phyloP scores from a whole-genome alignment of 1,140 invertebrate species.

The Caenorhabditis latens region DNA sequence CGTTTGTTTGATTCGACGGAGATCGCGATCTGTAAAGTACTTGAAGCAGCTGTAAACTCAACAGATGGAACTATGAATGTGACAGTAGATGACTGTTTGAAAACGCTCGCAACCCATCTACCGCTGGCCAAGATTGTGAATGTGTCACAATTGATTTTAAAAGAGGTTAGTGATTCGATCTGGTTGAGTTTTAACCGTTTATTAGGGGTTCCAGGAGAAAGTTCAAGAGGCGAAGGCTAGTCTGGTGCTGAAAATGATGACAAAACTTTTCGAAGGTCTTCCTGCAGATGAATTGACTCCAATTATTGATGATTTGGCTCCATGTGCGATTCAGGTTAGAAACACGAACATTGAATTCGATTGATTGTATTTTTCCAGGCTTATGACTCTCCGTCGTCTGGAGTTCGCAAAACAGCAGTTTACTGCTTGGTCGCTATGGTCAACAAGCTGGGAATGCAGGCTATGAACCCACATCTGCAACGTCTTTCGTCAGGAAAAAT shows the following conservation, averaged over 20 bases:
- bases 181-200: background rate
- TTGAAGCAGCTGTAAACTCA: slow-evolving; percentile 24
- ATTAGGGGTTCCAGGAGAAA: background rate
- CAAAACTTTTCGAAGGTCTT: slow-evolving; percentile 1
- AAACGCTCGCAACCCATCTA: slow-evolving; percentile 21
- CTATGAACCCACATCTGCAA: slow-evolving; percentile 13
- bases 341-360: too few relatives aligned
- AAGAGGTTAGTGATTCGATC: background rate
- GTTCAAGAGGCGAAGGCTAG: slow-evolving; percentile 23
- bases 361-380: background rate
- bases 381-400: slow-evolving; percentile 20
- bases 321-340: background rate
- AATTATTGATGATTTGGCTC: slow-evolving; percentile 27
- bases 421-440: slow-evolving; percentile 48
- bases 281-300: slow-evolving; percentile 19
- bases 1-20: slow-evolving; percentile 27
- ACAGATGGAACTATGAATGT: slow-evolving; percentile 38
- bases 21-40: slow-evolving; percentile 34
- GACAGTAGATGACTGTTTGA: slow-evolving; percentile 23
- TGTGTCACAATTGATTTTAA: slow-evolving; percentile 13
- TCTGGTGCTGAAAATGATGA: slow-evolving; percentile 46
- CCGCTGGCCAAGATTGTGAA: slow-evolving; percentile 24
- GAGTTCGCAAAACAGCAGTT: slow-evolving; percentile 30
- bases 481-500: slow-evolving; percentile 8
- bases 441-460: slow-evolving; percentile 34